Base-by-base conservation (phyloP, 2,888 invertebrate genomes). In the Hartigia nigra region DNA sequence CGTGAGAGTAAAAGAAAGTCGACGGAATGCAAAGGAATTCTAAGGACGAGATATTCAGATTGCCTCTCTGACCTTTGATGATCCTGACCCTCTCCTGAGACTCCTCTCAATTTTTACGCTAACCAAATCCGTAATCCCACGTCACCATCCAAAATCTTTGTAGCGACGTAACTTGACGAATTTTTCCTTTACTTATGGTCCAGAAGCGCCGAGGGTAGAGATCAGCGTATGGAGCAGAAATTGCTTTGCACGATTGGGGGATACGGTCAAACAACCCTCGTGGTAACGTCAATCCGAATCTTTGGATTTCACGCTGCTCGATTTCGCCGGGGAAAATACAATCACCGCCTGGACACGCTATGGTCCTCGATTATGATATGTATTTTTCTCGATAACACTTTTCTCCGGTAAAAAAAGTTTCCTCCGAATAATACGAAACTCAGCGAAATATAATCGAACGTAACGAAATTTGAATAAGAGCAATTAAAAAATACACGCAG, bases 51-150 rank as follows among this genome's bases (percentile, higher is more conserved):
- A 77, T 35, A 79, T 79, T 79, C 77, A 79, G 79, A 82, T 82
- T 79, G 81, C 77, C 77, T 78, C 74, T 77, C 34, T 55, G 75
- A 79, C 81, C 80, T 81, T 80, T 81, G 82, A 81, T 80, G 79
- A 79, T 74, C 72, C 70, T 36, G 74, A 69, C 74, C 74, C 32
- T 74, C 74, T 39, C 31, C 39, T 70, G 69, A 77, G 69, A 81
- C 76, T 82, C 78, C 78, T 78, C 32, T 79, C 80, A 81, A 82
- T 82, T 78, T 82, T 81, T 74, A 81, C 79, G 81, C 81, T 79
- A 74, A 76, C 80, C 81, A 81, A 78, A 79, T 81, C 80, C 74
- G 74, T 34, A 76, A 80, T 80, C 78, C 70, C 81, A 69, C 79
- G 76, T 76, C 31, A 75, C 78, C 77, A 78, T 80, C 79, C 77